phyloP scores from a whole-genome alignment of 2,888 invertebrate genomes.

The Heliconius cydno region DNA sequence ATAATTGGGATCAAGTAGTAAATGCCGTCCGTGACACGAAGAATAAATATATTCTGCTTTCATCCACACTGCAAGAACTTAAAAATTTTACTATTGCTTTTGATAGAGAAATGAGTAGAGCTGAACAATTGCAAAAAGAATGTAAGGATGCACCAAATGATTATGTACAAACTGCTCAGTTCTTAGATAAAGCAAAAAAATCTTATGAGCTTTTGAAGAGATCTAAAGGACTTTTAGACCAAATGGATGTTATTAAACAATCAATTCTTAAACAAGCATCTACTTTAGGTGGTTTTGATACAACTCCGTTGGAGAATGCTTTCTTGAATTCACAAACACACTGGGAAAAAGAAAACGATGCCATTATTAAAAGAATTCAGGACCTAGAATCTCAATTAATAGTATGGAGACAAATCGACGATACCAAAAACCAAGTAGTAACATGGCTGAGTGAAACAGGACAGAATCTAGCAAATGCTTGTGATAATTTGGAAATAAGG shows the following conservation, averaged over 20 bases:
- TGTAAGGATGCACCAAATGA: slow-evolving; percentile 88
- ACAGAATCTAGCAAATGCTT: slow-evolving; percentile 88
- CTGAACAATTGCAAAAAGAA: slow-evolving; percentile 85
- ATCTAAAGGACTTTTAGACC: slow-evolving; percentile 89
- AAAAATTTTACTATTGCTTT: slow-evolving; percentile 88
- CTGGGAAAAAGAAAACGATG: slow-evolving; percentile 89
- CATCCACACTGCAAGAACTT: slow-evolving; percentile 89
- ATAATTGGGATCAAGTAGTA: slow-evolving; percentile 91
- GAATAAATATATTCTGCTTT: slow-evolving; percentile 88
- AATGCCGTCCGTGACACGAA: slow-evolving; percentile 89
- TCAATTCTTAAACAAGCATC: slow-evolving; percentile 88
- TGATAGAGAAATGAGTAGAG: slow-evolving; percentile 87
- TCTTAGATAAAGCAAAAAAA: slow-evolving; percentile 89
- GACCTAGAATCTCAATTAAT: slow-evolving; percentile 93
- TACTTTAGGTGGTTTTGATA: slow-evolving; percentile 86
- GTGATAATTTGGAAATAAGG: slow-evolving; percentile 91
- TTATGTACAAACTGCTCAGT: slow-evolving; percentile 87
- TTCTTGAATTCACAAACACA: slow-evolving; percentile 85
- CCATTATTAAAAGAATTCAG: slow-evolving; percentile 88
- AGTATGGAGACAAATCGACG: slow-evolving; percentile 97
- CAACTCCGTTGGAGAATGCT: slow-evolving; percentile 83
- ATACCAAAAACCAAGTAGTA: slow-evolving; percentile 91
- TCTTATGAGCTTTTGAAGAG: slow-evolving; percentile 89
- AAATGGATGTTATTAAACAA: slow-evolving; percentile 90
- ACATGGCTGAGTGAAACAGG: slow-evolving; percentile 94